Evolutionary conservation across 1,140 invertebrate genomes (phyloP), one percentile per base, ranked within the genome.

Genomic region (Bilobella aurantiaca): DNA sequence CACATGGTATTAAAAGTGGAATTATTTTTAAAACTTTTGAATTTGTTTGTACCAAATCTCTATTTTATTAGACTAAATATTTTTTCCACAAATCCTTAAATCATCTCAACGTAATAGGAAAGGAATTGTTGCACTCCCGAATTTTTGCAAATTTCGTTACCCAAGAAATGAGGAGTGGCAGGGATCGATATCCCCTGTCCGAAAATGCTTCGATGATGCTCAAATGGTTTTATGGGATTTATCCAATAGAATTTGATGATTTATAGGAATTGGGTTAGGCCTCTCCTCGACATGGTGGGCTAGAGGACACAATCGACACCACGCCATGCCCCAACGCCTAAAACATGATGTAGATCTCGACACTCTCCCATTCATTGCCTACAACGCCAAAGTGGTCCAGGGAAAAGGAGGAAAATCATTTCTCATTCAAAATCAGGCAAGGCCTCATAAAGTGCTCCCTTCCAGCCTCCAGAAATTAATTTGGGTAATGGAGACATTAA

Each of bases 291-390:
- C 42, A 3, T 63, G 61, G 61, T 63, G 61, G 61, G 18, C 23
- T 3, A 3, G 61, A 29, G 16, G 23, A 8, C 61, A 63, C 31
- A 63, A 63, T 31, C 3, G 66, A 2, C 66, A 67, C 57, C 66
- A 67, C 37, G 62, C 61, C 1, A 67, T 67, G 66, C 66, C 66
- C 8, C 66, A 67, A 37, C 21, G 66, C 8, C n/a, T 67, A 21
- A 57, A 63, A 49, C 62, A 58, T 60, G 66, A 67, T 29, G 61
- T 67, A 27, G 66, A 67, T 49, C 21, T 67, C 2, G 66, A 67
- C 37, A 67, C 66, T 8, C 32, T 63, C 23, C 66, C 66, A 58
- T 28, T 67, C 21, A 3, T 63, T 28, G 32, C 27, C 14, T 67
- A 63, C 34, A 67, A 67, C 29, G 56, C 37, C 1, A 31, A 47